phyloP scores from a whole-genome alignment of 2,113 vertebrate genomes.

The Poeciliopsis retropinna region DNA sequence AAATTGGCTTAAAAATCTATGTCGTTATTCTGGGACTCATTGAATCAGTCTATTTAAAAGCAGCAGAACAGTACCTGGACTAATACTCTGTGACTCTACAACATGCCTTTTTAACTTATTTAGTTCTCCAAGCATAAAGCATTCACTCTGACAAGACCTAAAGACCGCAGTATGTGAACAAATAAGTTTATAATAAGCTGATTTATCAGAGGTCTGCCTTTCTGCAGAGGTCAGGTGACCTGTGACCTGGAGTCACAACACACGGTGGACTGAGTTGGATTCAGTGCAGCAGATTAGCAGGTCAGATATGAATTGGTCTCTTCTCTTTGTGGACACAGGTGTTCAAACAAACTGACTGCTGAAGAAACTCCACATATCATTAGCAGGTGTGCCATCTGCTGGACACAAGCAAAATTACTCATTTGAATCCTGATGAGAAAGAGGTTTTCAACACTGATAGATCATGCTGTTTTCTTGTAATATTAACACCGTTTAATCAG shows the following conservation, averaged over 20 bases:
- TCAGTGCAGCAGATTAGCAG: conserved; percentile 61
- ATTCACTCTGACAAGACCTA: background rate
- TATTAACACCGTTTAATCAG: too few species aligned
- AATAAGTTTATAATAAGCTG: conserved; percentile 24
- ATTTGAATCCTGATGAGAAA: background rate
- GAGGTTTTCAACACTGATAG: too few species aligned
- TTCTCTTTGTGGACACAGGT: conserved; percentile 67
- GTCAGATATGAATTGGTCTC: conserved; percentile 40
- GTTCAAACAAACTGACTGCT: conserved; percentile 65
- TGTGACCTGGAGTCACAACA: conserved; percentile 45
- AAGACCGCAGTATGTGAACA: conserved; percentile 1
- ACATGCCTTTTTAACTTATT: rapidly evolving
- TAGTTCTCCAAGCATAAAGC: background rate
- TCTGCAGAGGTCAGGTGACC: conserved; percentile 32
- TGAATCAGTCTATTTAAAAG: conserved; percentile 28
- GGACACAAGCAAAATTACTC: background rate
- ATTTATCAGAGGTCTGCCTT: conserved; percentile 30
- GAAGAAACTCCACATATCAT: background rate
- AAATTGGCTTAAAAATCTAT: conserved; percentile 51
- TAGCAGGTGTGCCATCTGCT: conserved; percentile 50
- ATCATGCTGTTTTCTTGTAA: too few species aligned
- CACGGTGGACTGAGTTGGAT: conserved; percentile 34
- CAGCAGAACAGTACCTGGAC: conserved; percentile 6
- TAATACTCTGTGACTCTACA: background rate
- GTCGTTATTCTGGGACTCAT: conserved; percentile 41